Evolutionary conservation across 2,888 invertebrate genomes (phyloP).

Genomic region (Siphlonurus alternatus): DNA sequence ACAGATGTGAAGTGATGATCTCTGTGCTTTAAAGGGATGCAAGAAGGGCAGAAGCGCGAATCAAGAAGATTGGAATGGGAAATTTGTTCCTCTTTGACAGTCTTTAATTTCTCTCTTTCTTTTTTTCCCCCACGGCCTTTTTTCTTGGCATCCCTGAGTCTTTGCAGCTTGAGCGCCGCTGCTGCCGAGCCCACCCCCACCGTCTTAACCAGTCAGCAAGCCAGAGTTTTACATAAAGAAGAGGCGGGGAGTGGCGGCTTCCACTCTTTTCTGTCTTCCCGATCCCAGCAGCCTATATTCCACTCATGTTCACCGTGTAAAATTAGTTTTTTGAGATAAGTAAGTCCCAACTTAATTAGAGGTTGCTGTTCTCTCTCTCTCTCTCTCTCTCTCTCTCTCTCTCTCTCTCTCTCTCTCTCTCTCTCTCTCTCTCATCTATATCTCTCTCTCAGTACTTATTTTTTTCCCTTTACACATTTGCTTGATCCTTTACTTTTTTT

Average conservation of each 20-base stretch:
- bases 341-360: slow-evolving; percentile 11
- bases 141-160: neutral
- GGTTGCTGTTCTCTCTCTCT: slow-evolving; percentile 5
- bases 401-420: slow-evolving; percentile 1
- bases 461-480: neutral
- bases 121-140: neutral
- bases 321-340: slow-evolving; percentile 11
- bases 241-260: neutral
- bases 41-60: neutral
- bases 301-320: slow-evolving; percentile 10
- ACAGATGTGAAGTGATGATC: neutral
- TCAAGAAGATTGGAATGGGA: neutral
- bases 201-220: neutral
- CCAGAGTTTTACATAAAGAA: neutral
- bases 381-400: slow-evolving; percentile 1
- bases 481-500: neutral
- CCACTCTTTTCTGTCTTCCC: neutral
- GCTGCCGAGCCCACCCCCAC: neutral
- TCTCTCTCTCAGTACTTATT: slow-evolving; percentile 1
- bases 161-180: no score
- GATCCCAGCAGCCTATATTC: slow-evolving; percentile 1
- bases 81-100: slow-evolving; percentile 2
- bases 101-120: neutral
- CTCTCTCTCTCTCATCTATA: neutral
- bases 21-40: no score